Conservation (phyloP, 2,113 vertebrate genomes). For the Cinclus cinclus region DNA sequence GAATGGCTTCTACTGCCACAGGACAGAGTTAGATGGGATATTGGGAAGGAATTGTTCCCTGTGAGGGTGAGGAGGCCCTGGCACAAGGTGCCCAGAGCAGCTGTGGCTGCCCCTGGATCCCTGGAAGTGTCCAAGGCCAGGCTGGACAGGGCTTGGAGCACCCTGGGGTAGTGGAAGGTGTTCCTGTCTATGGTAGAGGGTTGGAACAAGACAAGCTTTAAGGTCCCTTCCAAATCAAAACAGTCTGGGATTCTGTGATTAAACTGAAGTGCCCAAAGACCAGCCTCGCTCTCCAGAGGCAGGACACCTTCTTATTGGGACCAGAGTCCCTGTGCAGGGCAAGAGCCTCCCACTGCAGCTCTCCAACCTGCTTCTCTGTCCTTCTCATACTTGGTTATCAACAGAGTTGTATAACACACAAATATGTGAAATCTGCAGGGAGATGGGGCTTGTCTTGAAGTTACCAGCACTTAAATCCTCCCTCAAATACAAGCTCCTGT, state of each 20-base stretch:
- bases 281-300: rapidly evolving
- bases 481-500: neutral
- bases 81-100: neutral
- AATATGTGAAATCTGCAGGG: neutral
- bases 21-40: rapidly evolving
- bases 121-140: neutral
- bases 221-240: too few species aligned
- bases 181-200: neutral
- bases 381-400: rapidly evolving
- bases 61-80: rapidly evolving
- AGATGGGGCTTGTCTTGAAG: rapidly evolving
- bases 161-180: rapidly evolving
- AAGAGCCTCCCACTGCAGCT: neutral
- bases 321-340: neutral
- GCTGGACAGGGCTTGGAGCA: rapidly evolving
- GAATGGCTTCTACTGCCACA: neutral
- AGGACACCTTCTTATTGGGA: neutral
- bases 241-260: neutral
- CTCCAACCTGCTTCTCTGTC: neutral
- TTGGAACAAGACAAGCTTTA: neutral
- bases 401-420: rapidly evolving
- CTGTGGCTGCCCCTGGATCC: neutral
- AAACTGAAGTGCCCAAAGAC: neutral
- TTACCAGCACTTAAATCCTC: neutral
- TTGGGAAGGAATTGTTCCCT: neutral